Evolutionary conservation across 2,888 invertebrate genomes (phyloP), one percentile per base, ranked within the genome.

Genomic region (Timema podura): DNA sequence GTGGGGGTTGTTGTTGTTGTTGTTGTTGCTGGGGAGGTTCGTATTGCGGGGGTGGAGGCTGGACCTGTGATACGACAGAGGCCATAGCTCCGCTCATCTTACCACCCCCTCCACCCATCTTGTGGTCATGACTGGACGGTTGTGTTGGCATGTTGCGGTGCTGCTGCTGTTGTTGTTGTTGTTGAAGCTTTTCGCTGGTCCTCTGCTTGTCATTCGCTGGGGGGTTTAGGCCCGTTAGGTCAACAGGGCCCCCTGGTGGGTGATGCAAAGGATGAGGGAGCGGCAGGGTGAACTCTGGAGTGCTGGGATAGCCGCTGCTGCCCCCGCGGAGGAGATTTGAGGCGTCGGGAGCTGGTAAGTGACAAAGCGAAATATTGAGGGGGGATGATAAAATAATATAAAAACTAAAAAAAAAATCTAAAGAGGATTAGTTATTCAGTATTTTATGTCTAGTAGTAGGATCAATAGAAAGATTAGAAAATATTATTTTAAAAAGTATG

Each of bases 1-100:
- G 65, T 57, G 78, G 72, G 67, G 68, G 65, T 30, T 67, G 73
- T 48, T 68, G 72, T 30, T 66, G 70, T 46, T 70, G 68, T 54
- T 71, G 73, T 65, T 68, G 71, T 64, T 67, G 65, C 51, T 72
- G 71, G 48, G 66, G 67, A 11, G 69, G 68, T 48, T 71, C 68
- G 6, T 67, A 61, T n/a, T 67, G 67, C n/a, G 57, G 54, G 48
- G 65, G 30, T 48, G 61, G 57, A 30, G 59, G 44, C 10, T 44
- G 30, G 30, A 59, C 59, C 48, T 59, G 59, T n/a, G n/a, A n/a
- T n/a, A n/a, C n/a, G n/a, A n/a, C n/a, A n/a, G n/a, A n/a, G n/a
- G n/a, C n/a, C n/a, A n/a, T n/a, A n/a, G n/a, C n/a, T n/a, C n/a
- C n/a, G n/a, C n/a, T n/a, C n/a, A n/a, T n/a, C n/a, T n/a, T n/a